Conservation (phyloP, 2,888 invertebrate genomes). For the Drosophila pseudotalamancana region DNA sequence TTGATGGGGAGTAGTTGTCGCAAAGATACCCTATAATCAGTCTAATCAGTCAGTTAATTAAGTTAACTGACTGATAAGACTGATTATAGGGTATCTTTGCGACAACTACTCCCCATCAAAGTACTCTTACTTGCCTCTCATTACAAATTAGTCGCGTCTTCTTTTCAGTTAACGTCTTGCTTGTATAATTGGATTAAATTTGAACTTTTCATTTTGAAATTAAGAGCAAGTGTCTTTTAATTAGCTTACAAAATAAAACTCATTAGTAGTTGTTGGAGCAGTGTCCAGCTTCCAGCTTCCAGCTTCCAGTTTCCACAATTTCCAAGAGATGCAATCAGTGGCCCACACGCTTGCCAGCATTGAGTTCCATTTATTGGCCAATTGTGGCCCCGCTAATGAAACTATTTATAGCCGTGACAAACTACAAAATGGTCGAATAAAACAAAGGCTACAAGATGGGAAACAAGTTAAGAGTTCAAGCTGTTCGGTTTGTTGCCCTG, state of each 20-base stretch:
- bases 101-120: too few species aligned
- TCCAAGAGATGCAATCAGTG: constrained; percentile 43
- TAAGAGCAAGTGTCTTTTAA: constrained; percentile 33
- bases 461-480: constrained; percentile 38
- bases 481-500: constrained; percentile 4
- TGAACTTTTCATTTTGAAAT: constrained; percentile 1
- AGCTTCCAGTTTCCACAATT: not conserved
- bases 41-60: too few species aligned
- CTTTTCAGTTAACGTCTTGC: not conserved
- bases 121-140: not conserved
- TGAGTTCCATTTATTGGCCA: constrained; percentile 28
- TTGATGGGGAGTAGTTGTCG: too few species aligned
- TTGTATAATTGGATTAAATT: constrained; percentile 14
- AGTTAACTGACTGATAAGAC: too few species aligned
- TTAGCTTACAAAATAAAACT: constrained; percentile 30
- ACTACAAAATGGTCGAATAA: constrained; percentile 26
- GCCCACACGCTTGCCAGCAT: constrained; percentile 25
- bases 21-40: too few species aligned
- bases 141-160: not conserved
- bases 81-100: too few species aligned
- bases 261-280: constrained; percentile 31
- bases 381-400: constrained; percentile 54
- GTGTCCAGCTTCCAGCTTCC: not conserved
- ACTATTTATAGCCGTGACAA: constrained; percentile 62
- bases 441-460: constrained; percentile 3